Evolutionary conservation across 2,888 invertebrate species (phyloP).

Genomic region (Glaucopsyche alexis): DNA sequence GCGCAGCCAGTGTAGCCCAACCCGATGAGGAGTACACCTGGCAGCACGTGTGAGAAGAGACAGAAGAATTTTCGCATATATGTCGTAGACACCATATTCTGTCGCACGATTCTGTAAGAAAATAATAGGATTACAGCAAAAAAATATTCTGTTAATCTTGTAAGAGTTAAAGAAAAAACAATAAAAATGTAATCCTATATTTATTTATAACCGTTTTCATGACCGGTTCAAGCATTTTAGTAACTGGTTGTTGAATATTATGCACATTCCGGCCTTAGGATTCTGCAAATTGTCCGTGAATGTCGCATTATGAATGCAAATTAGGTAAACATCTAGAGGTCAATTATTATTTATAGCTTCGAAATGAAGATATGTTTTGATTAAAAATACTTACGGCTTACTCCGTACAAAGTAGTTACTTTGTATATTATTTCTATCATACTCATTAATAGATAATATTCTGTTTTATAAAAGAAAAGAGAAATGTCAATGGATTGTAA

Average conservation of each 20-base stretch:
- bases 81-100: constrained; percentile 70
- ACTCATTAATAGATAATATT: too few relatives aligned
- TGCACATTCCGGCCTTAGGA: constrained; percentile 7
- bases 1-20: constrained; percentile 82
- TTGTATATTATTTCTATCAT: too few relatives aligned
- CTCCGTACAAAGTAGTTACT: neutral
- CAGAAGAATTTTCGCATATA: constrained; percentile 84
- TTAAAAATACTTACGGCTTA: neutral
- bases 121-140: neutral
- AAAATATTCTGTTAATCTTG: neutral
- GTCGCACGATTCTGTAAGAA: constrained; percentile 69
- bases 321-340: neutral
- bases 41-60: constrained; percentile 80
- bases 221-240: constrained; percentile 29
- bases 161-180: neutral
- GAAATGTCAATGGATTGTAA: too few relatives aligned
- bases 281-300: constrained; percentile 11
- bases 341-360: constrained; percentile 3
- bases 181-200: neutral
- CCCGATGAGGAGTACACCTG: constrained; percentile 73
- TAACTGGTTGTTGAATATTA: constrained; percentile 1
- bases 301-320: neutral
- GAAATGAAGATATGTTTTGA: neutral
- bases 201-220: constrained; percentile 22
- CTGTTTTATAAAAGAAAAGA: too few relatives aligned